Percentiles rank a stretch among this genome's conserved stretches.
Evolutionary conservation across 2,113 vertebrate species (phyloP).

Genomic region (Picathartes gymnocephalus): DNA sequence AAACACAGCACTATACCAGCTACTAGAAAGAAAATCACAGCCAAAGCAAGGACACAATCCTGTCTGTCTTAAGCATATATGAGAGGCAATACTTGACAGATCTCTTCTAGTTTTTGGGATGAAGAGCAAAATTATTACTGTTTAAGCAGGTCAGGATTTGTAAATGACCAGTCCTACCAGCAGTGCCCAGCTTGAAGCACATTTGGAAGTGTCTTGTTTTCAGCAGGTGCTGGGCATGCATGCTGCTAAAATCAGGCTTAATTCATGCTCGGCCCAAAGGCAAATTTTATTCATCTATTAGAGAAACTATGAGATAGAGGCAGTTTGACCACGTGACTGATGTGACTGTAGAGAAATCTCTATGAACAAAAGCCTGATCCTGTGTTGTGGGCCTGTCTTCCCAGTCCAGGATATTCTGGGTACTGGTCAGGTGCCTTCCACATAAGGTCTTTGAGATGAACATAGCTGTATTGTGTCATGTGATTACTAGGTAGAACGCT

Average conservation of each 20-base stretch:
- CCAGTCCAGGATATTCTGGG: neutral
- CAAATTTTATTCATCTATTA: neutral
- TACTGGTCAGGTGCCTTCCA: neutral
- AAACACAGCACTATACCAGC: neutral
- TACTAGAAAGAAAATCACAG: neutral
- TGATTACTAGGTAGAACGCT: neutral
- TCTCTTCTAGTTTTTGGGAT: neutral
- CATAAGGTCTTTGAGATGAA: neutral
- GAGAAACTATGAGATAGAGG: neutral
- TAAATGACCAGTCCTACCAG: neutral
- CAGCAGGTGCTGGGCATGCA: neutral
- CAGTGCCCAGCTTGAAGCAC: slow-evolving; percentile 35
- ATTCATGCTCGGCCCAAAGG: neutral
- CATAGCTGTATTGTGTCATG: neutral
- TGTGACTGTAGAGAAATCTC: fast-evolving
- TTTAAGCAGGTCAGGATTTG: neutral
- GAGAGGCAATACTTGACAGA: neutral
- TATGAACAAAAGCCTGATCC: neutral
- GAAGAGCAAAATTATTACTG: neutral
- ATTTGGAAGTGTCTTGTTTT: slow-evolving; percentile 40
- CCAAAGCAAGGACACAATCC: neutral
- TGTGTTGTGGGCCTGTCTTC: neutral
- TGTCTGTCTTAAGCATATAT: neutral
- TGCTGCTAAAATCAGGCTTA: neutral
- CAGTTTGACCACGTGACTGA: neutral